A percentile compares a stretch with the other conserved stretches of the same genome.
These are phyloP conservation scores for Xiphophorus birchmanni DNA, from an alignment of 2,797 vertebrate genomes.

Conservation along the genomic window DNA sequence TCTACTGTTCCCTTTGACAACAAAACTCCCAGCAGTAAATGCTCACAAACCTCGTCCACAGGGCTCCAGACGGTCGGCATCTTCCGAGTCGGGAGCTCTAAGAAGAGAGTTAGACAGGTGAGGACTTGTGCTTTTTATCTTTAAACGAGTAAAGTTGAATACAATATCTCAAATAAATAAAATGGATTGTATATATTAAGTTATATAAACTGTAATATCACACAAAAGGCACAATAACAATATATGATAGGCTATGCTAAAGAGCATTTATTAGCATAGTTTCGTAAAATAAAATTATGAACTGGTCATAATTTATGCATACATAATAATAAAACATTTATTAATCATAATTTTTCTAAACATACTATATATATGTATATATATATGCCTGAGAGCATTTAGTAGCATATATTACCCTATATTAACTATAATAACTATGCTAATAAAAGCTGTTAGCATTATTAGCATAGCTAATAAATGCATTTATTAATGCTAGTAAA, in stretches of 20 bases:
- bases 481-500: too few species aligned
- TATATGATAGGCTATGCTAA: too few species aligned
- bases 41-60: slow-evolving; percentile 56
- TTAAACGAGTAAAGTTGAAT: not conserved
- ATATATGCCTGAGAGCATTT: too few species aligned
- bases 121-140: slow-evolving; percentile 30
- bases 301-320: too few species aligned
- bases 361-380: too few species aligned
- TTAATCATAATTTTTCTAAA: too few species aligned
- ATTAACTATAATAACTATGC: too few species aligned
- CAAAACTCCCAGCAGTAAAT: not conserved
- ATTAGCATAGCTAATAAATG: too few species aligned
- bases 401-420: too few species aligned
- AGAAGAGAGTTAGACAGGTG: slow-evolving; percentile 90
- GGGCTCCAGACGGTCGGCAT: slow-evolving; percentile 91
- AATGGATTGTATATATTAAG: not conserved
- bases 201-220: not conserved
- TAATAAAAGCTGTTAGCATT: too few species aligned
- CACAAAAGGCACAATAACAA: not conserved
- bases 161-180: not conserved
- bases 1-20: not conserved
- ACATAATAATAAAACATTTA: too few species aligned
- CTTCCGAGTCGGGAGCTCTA: slow-evolving; percentile 90
- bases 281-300: too few species aligned
- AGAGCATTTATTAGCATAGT: not conserved